Evolutionary conservation across 2,797 vertebrate species (phyloP), one percentile per base, ranked within the genome.

Genomic region (Spea hammondii): DNA sequence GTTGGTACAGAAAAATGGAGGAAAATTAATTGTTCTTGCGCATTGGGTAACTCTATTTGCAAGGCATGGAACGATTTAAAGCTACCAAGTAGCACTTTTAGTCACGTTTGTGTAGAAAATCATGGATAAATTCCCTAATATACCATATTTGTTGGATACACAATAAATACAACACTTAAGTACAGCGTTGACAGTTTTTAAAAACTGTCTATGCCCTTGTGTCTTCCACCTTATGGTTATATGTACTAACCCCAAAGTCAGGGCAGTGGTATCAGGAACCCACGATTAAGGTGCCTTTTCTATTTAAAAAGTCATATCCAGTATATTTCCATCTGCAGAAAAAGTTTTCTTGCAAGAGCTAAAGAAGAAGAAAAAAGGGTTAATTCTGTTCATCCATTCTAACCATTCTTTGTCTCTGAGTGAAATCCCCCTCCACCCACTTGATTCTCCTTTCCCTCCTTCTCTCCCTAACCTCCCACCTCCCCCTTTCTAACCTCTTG

Each of bases 11-110:
- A 67, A 77, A 76, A 81, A 73, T 81, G 65, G 65, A 81, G 54
- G 64, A 73, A 81, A 64, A 81, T 81, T 68, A 77, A 81, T 81
- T 76, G 51, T 77, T 65, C 49, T 66, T 54, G 65, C 62, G 70
- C 17, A 46, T 69, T 65, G 53, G 72, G 14, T 69, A 67, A 65
- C 11, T 67, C 47, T 74, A 44, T 51, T 60, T 66, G 17, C 49
- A 53, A 14, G 54, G 44, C 62, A 13, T 12, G 62, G 67, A 77
- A 53, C 53, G 57, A 51, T 70, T 68, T n/a, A 5, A 8, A 62
- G 14, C 51, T 46, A 9, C n/a, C 54, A 51, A 14, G 73, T 32
- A 32, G 32, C 32, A 32, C 32, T 32, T 32, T 32, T 32, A 32
- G 32, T 32, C 32, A 32, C 3, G 32, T 32, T 32, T 32, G 32